Conservation (phyloP, 2,888 invertebrate species). For the Scotopteryx bipunctaria region DNA sequence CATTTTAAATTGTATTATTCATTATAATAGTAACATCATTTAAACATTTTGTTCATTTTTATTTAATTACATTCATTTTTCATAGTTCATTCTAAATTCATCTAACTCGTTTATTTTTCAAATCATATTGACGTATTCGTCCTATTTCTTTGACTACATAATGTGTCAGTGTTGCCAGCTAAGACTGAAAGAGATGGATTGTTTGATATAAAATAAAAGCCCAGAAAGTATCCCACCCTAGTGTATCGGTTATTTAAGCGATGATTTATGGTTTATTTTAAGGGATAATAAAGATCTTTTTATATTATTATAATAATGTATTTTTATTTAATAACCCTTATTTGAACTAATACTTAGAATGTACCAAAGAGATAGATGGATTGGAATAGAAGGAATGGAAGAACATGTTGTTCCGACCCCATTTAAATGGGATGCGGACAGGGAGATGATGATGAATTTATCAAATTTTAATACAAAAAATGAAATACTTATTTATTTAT, state of each 20-base stretch:
- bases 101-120: not conserved
- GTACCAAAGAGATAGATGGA: no score
- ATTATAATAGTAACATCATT: no score
- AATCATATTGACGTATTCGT: not conserved
- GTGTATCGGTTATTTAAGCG: slow-evolving; percentile 52
- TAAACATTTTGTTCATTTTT: no score
- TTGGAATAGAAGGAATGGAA: no score
- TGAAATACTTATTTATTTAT: no score
- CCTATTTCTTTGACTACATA: slow-evolving; percentile 13
- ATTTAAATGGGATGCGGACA: no score
- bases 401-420: no score
- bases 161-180: slow-evolving; percentile 65
- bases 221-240: slow-evolving; percentile 72
- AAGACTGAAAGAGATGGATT: slow-evolving; percentile 58
- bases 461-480: no score
- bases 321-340: slow-evolving; percentile 1
- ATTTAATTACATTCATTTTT: no score
- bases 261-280: slow-evolving; percentile 53
- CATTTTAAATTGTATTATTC: no score
- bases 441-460: no score
- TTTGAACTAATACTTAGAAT: not conserved
- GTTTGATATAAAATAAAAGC: slow-evolving; percentile 36
- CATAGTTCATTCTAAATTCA: no score
- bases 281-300: slow-evolving; percentile 70
- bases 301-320: slow-evolving; percentile 12